phyloP scores from a whole-genome alignment of 2,113 vertebrate species.

The Laterallus jamaicensis region DNA sequence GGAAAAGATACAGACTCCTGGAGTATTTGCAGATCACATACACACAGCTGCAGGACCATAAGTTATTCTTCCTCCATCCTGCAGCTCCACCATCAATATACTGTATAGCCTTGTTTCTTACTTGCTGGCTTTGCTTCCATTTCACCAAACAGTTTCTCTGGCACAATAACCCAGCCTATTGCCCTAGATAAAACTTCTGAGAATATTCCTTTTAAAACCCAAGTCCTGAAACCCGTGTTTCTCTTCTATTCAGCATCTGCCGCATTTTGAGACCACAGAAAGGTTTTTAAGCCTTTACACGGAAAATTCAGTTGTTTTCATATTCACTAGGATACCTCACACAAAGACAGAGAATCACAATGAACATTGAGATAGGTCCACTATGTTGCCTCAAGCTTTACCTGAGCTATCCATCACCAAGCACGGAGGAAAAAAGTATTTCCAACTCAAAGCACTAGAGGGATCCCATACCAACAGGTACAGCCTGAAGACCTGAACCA shows the following conservation, averaged over 20 bases:
- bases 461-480: rapidly evolving
- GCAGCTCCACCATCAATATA: background rate
- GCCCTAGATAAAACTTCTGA: background rate
- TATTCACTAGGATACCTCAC: background rate
- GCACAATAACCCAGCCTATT: background rate
- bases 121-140: background rate
- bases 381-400: background rate
- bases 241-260: background rate
- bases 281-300: background rate
- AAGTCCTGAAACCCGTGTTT: background rate
- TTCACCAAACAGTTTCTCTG: background rate
- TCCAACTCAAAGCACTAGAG: background rate
- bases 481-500: background rate
- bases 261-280: background rate
- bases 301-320: background rate
- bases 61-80: background rate
- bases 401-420: background rate
- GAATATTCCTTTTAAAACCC: background rate
- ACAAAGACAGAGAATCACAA: background rate
- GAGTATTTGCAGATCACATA: background rate
- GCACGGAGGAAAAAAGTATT: background rate
- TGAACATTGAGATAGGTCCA: background rate
- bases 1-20: background rate
- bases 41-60: background rate
- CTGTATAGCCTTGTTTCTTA: background rate